Percentiles rank a stretch among this genome's conserved stretches.
Evolutionary conservation across 64 coral and sea anemone species (phyloP).

Genomic region (Cladopsammia gracilis): DNA sequence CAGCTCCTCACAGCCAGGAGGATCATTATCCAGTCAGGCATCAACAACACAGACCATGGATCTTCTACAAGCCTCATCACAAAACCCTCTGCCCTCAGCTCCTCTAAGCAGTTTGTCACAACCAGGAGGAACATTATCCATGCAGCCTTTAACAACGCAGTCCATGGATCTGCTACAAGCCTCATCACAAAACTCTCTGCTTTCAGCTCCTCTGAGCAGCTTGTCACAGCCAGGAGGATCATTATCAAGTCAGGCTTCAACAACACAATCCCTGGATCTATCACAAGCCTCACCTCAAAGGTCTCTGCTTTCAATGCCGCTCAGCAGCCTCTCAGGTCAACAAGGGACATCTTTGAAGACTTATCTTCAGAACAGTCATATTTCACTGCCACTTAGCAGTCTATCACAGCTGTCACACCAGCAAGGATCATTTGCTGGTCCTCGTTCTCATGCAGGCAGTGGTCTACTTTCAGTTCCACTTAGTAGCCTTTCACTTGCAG

Average conservation of each 20-base stretch:
- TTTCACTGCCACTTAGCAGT: slow-evolving; percentile 21
- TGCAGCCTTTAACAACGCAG: not conserved
- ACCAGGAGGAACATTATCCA: not conserved
- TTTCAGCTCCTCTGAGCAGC: slow-evolving; percentile 62
- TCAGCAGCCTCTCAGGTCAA: slow-evolving; percentile 13
- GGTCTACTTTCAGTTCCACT: not conserved
- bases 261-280: not conserved
- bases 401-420: slow-evolving; percentile 3
- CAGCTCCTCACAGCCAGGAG: not conserved
- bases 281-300: not conserved
- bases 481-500: not conserved
- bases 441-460: not conserved
- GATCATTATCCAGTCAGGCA: not conserved
- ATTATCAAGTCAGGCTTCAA: not conserved
- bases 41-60: not conserved
- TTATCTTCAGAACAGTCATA: not conserved
- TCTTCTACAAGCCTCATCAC: not conserved
- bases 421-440: not conserved
- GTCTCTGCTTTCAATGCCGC: slow-evolving; percentile 15
- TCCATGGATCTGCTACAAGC: not conserved
- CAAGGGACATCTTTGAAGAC: not conserved
- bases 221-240: not conserved
- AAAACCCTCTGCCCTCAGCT: not conserved
- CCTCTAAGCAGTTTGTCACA: not conserved
- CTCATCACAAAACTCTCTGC: not conserved